Evolutionary conservation across 2,113 vertebrate species (phyloP).

Genomic region (Meleagris gallopavo): DNA sequence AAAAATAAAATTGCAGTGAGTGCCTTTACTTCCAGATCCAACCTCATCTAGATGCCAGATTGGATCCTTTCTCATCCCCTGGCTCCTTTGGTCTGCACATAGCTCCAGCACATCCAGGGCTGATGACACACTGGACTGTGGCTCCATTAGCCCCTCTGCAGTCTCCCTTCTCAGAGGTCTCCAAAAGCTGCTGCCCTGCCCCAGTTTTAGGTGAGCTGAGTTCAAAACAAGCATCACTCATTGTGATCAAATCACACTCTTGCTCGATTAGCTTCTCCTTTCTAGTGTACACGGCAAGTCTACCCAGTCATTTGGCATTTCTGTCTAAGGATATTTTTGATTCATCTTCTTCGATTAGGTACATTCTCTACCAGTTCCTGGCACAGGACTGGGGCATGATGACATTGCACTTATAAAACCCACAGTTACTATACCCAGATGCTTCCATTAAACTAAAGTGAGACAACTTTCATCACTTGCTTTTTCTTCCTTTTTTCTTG

Average conservation of each 20-base stretch:
- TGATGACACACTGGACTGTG: neutral
- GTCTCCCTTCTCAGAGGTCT: neutral
- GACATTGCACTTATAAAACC: neutral
- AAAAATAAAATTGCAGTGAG: neutral
- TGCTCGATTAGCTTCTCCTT: neutral
- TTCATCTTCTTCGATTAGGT: neutral
- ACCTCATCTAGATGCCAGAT: neutral
- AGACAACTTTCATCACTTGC: neutral
- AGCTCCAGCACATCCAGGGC: neutral
- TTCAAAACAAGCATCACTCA: neutral
- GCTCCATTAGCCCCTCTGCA: neutral
- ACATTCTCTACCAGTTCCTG: neutral
- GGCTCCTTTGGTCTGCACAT: neutral
- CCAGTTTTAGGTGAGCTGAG: neutral
- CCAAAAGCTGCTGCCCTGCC: neutral
- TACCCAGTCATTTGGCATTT: neutral
- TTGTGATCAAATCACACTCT: neutral
- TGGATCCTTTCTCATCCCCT: neutral
- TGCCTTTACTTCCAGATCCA: neutral
- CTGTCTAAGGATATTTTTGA: neutral
- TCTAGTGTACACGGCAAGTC: accelerated
- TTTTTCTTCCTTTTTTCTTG: neutral
- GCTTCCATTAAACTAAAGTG: slow-evolving; percentile 3
- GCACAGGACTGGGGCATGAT: neutral
- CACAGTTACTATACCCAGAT: neutral